These are phyloP conservation scores for Aspidiotus destructor DNA, from an alignment of 2,888 invertebrate genomes.

Conservation along the genomic window DNA sequence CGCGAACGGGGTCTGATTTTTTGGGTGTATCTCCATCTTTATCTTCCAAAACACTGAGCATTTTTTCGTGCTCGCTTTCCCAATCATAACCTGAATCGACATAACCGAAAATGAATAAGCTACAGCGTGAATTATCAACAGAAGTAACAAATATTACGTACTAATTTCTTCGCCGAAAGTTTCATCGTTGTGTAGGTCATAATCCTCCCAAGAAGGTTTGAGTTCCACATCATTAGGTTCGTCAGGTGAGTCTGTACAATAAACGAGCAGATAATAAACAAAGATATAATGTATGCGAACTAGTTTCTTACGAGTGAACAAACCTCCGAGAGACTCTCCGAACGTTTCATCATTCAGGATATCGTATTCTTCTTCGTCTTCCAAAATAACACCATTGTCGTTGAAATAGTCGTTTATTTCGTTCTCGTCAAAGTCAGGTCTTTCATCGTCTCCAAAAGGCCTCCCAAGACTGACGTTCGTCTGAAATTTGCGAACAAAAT, in stretches of 20 bases:
- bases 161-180: constrained; percentile 64
- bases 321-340: constrained; percentile 50
- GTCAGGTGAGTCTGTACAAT: background rate
- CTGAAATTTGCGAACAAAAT: no score
- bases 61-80: constrained; percentile 62
- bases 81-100: constrained; percentile 51
- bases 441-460: no score
- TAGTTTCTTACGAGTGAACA: constrained; percentile 16
- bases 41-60: constrained; percentile 50
- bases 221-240: background rate
- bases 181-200: constrained; percentile 85
- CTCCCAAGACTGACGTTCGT: no score
- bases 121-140: constrained; percentile 16
- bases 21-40: constrained; percentile 34
- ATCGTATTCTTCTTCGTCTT: constrained; percentile 74
- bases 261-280: background rate
- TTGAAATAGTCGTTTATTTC: constrained; percentile 13
- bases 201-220: constrained; percentile 51
- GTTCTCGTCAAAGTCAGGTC: constrained; percentile 1
- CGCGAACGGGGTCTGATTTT: no score
- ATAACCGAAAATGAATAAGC: constrained; percentile 21
- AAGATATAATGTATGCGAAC: no score
- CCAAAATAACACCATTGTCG: constrained; percentile 22
- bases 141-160: constrained; percentile 16
- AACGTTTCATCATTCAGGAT: constrained; percentile 88